Percentiles rank a stretch among this genome's conserved stretches.
phyloP scores from a whole-genome alignment of 2,113 vertebrate species.

The Falcunculus frontatus region DNA sequence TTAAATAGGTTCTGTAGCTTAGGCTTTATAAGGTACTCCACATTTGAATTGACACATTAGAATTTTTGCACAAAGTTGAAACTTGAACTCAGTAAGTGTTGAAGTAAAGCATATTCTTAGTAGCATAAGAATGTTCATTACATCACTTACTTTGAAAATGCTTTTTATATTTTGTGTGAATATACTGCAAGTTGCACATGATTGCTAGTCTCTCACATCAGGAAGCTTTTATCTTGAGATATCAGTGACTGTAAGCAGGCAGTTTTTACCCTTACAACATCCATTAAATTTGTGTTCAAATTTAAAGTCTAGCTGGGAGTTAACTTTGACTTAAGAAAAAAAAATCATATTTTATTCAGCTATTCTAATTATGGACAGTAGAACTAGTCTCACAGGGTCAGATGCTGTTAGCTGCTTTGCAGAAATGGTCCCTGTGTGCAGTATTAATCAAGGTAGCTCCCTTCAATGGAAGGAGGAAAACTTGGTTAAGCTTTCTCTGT shows the following conservation, averaged over 20 bases:
- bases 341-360: background rate
- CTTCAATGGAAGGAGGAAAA: background rate
- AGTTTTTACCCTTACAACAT: background rate
- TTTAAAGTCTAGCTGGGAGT: background rate
- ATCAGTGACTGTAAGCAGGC: background rate
- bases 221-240: background rate
- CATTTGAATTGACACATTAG: background rate
- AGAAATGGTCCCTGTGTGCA: background rate
- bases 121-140: background rate
- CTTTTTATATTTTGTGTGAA: background rate
- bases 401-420: background rate
- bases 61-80: background rate
- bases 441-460: background rate
- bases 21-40: background rate
- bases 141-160: background rate
- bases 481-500: background rate
- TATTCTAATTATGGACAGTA: background rate
- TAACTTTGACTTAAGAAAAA: background rate
- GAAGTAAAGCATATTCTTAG: background rate
- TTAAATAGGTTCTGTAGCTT: background rate
- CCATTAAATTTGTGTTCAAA: background rate
- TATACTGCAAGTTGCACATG: background rate
- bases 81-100: background rate
- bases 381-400: background rate
- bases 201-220: background rate